Conservation (phyloP, 2,113 vertebrate species). For the Podocnemis expansa region DNA sequence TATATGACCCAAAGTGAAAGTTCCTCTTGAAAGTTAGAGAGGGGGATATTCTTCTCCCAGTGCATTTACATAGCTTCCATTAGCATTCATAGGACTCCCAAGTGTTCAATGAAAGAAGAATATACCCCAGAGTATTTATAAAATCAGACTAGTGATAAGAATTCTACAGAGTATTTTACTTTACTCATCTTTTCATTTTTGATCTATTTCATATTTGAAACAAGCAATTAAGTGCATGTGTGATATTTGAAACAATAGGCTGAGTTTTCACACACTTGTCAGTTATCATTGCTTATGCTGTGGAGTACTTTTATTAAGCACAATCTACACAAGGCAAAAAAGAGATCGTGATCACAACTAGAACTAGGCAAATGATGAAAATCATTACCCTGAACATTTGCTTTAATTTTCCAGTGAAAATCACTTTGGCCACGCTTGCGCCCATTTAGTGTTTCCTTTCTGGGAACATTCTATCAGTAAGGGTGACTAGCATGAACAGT, state of each 20-base stretch:
- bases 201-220: constrained; percentile 49
- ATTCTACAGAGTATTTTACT: neutral
- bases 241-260: constrained; percentile 51
- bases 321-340: neutral
- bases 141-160: constrained; percentile 1
- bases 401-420: constrained; percentile 44
- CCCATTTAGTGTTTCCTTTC: constrained; percentile 17
- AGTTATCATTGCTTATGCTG: constrained; percentile 45
- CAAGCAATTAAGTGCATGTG: constrained; percentile 50
- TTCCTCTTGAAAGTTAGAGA: neutral
- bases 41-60: neutral
- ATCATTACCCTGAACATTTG: constrained; percentile 54
- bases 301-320: constrained; percentile 45
- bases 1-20: neutral
- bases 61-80: constrained; percentile 13
- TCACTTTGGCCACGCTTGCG: constrained; percentile 12
- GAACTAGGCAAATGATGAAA: constrained; percentile 44
- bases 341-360: constrained; percentile 61
- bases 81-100: neutral
- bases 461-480: constrained; percentile 8
- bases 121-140: neutral
- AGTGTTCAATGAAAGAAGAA: neutral
- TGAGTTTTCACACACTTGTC: constrained; percentile 37
- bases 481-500: neutral
- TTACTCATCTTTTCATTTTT: constrained; percentile 43